Base-by-base conservation (phyloP, 2,113 vertebrate species). In the Xenus cinereus region DNA sequence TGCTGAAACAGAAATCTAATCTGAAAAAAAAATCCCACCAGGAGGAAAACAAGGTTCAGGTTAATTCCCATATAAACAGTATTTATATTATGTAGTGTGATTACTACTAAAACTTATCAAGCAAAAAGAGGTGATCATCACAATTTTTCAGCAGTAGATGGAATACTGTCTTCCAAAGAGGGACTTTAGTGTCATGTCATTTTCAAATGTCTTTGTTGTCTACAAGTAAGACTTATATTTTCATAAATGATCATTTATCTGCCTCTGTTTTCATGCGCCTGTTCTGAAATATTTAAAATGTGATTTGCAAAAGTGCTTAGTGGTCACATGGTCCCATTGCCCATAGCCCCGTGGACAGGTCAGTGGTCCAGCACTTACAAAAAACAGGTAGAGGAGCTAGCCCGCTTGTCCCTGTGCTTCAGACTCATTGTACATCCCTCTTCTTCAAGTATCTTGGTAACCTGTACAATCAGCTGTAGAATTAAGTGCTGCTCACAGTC, bases 361-460 rank as follows among this genome's bases (percentile, higher is more conserved):
- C 46, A 78, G 20, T 68, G 35, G 14, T 23, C 59, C 43, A 80
- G 7, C 10, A 23, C 14, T 23, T 66, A 2, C 0, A 0, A 23
- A 54, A 74, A 20, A 1, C 18, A 57, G 28, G 54, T 37, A 45
- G 17, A 57, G 37, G 24, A 89, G n/a, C 30, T 73, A 9, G 39
- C 14, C 21, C 1, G 1, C 22, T 62, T 74, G 24, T 66, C 59
- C 24, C 20, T 45, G 11, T 60, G 23, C 80, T 80, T 86, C 27
- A 60, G 5, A n/a, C 16, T 62, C 27, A 9, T 26, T 17, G 30
- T 26, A 20, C 45, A 20, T 10, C 14, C 5, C 9, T 81, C 12
- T 24, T 64, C 63, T 87, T 80, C 39, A 48, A 62, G 16, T 45
- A 3, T 73, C 27, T 84, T 33, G 21, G 30, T 54, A 71, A 48